Evolutionary conservation across 2,888 invertebrate genomes (phyloP).

Genomic region (Campoletis raptor): DNA sequence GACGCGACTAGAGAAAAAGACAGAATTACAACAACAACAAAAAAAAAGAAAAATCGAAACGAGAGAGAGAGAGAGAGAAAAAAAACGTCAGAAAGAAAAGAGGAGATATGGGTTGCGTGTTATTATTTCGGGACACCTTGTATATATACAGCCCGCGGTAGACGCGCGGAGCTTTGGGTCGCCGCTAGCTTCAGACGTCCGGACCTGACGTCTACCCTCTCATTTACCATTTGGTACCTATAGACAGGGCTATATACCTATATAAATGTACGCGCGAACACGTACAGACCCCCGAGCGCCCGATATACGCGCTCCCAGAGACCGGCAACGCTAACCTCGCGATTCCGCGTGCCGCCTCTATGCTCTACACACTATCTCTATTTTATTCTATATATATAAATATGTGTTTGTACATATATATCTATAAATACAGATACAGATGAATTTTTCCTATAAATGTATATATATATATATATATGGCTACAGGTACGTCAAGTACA

Average conservation of each 20-base stretch:
- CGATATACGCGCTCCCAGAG: slow-evolving; percentile 70
- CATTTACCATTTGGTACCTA: slow-evolving; percentile 85
- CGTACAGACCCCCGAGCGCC: slow-evolving; percentile 72
- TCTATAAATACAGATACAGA: neutral
- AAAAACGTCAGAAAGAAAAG: slow-evolving; percentile 24
- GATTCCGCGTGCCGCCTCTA: slow-evolving; percentile 46
- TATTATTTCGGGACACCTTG: slow-evolving; percentile 78
- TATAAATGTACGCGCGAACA: slow-evolving; percentile 73
- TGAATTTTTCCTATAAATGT: neutral
- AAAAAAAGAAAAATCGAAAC: neutral
- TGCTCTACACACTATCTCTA: slow-evolving; percentile 34
- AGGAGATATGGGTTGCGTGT: slow-evolving; percentile 32
- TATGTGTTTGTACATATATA: neutral
- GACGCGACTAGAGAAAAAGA: neutral
- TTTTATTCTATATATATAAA: neutral
- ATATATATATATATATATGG: too few species aligned
- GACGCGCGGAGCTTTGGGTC: slow-evolving; percentile 84
- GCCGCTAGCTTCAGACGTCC: slow-evolving; percentile 85
- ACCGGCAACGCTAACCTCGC: slow-evolving; percentile 50
- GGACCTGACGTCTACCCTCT: slow-evolving; percentile 84
- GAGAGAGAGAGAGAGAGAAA: slow-evolving; percentile 12
- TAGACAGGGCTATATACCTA: slow-evolving; percentile 79
- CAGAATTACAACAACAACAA: neutral
- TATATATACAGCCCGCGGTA: slow-evolving; percentile 83
- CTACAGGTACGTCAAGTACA: neutral